phyloP scores from a whole-genome alignment of 2,888 invertebrate species.

The Tromatobia lineatoria region DNA sequence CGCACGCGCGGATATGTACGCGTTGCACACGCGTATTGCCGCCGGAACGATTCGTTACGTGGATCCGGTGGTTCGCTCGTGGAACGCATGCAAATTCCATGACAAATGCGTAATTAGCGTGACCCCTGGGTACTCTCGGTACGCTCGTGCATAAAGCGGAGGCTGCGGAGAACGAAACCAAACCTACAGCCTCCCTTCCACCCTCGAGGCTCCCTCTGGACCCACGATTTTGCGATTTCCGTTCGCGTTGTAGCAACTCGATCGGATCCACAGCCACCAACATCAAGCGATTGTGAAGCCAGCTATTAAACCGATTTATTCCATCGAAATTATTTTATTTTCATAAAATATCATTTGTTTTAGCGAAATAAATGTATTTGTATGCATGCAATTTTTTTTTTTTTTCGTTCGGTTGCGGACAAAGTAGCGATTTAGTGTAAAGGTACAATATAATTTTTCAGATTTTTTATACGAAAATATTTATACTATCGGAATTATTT shows the following conservation, averaged over 20 bases:
- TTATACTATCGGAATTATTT: no score
- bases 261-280: conserved; percentile 3
- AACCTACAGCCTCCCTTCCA: not conserved
- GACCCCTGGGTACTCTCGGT: conserved; percentile 59
- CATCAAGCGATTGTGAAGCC: conserved; percentile 4
- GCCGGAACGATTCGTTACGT: conserved; percentile 75
- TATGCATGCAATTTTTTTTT: not conserved
- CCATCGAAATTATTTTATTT: not conserved
- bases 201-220: conserved; percentile 1
- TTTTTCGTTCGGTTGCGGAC: not conserved
- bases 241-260: conserved; percentile 7
- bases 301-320: not conserved
- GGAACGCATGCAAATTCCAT: conserved; percentile 80
- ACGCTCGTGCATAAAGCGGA: conserved; percentile 35
- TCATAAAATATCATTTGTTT: not conserved
- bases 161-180: conserved; percentile 11
- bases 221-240: conserved; percentile 43
- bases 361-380: not conserved
- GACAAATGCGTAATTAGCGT: conserved; percentile 82
- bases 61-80: conserved; percentile 65
- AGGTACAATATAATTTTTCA: no score
- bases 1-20: conserved; percentile 23
- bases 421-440: no score
- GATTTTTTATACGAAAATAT: no score
- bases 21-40: conserved; percentile 30